These are phyloP conservation scores for Bothrops jararaca DNA, from an alignment of 2,113 vertebrate genomes.

Conservation along the genomic window DNA sequence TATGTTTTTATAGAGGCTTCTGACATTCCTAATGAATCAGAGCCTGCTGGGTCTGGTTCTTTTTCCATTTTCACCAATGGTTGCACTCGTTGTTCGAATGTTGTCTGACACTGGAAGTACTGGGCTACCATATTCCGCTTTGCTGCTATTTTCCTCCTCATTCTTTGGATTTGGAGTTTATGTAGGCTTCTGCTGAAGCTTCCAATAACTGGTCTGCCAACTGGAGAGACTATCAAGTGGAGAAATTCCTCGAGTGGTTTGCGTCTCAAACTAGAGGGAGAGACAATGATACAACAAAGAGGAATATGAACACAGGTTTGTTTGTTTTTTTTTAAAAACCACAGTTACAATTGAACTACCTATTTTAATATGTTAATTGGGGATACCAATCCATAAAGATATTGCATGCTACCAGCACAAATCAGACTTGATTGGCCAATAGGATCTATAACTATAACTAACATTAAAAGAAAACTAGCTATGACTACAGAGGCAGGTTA, in stretches of 20 bases:
- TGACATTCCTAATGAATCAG: slow-evolving; percentile 4
- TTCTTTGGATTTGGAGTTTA: background rate
- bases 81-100: slow-evolving; percentile 1
- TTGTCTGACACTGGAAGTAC: slow-evolving; percentile 19
- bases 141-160: slow-evolving; percentile 26
- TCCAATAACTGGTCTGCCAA: background rate
- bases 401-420: background rate
- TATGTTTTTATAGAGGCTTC: slow-evolving; percentile 20
- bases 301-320: background rate
- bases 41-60: slow-evolving; percentile 3
- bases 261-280: background rate
- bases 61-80: slow-evolving; percentile 16
- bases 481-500: background rate
- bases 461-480: background rate
- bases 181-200: background rate
- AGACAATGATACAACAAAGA: background rate
- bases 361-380: background rate
- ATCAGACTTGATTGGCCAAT: background rate
- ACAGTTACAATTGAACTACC: background rate
- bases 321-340: background rate
- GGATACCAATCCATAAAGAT: background rate
- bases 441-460: background rate
- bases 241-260: background rate
- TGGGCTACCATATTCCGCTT: slow-evolving; percentile 22
- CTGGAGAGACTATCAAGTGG: background rate